Percentiles rank a stretch among this genome's conserved stretches.
Evolutionary conservation across 2,888 invertebrate species (phyloP).

Genomic region (Melinaea marsaeus): DNA sequence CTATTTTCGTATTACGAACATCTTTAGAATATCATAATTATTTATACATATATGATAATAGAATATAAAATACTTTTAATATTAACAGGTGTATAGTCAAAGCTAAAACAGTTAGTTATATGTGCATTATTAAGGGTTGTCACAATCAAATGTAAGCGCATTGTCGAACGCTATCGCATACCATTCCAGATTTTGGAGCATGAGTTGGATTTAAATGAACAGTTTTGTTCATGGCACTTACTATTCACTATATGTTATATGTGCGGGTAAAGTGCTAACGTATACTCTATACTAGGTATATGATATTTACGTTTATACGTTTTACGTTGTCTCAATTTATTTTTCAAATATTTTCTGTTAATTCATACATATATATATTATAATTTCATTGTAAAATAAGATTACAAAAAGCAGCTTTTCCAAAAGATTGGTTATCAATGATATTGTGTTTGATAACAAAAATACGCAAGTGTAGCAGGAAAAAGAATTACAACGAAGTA

Average conservation of each 20-base stretch:
- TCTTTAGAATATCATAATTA: no score
- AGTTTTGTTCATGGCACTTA: background rate
- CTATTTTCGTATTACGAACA: no score
- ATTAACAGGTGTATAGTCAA: no score
- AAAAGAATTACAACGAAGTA: slow-evolving; percentile 16
- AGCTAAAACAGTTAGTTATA: background rate
- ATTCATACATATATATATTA: no score
- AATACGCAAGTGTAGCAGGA: slow-evolving; percentile 14
- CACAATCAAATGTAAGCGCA: slow-evolving; percentile 1
- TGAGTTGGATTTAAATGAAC: slow-evolving; percentile 1
- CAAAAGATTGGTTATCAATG: slow-evolving; percentile 21
- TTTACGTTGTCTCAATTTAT: no score
- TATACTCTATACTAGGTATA: no score
- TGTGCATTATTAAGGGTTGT: background rate
- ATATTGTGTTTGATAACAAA: slow-evolving; percentile 18
- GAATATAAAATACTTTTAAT: no score
- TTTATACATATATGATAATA: no score
- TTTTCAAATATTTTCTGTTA: no score
- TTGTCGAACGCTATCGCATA: background rate
- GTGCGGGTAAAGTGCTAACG: no score
- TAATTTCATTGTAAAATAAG: slow-evolving; percentile 1
- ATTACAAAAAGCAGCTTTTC: slow-evolving; percentile 19
- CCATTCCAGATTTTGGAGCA: slow-evolving; percentile 4
- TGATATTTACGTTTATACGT: no score
- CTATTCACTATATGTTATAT: background rate